These are phyloP conservation scores for Apotomis capreana DNA, from an alignment of 2,888 invertebrate species.

Conservation along the genomic window DNA sequence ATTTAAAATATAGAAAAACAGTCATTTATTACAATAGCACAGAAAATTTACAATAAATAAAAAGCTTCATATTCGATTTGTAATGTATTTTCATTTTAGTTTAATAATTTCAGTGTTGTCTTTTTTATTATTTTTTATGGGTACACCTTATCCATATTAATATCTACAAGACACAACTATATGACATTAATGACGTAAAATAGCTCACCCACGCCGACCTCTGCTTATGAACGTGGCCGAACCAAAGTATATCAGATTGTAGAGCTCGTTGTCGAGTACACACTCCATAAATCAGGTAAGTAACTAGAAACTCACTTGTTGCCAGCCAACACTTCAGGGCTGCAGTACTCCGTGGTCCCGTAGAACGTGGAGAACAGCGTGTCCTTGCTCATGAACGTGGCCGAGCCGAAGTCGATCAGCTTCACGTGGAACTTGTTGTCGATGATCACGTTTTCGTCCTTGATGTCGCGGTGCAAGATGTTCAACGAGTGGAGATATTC, in stretches of 20 bases:
- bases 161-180: too few relatives aligned
- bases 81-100: too few relatives aligned
- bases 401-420: slow-evolving; percentile 90
- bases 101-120: too few relatives aligned
- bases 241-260: slow-evolving; percentile 90
- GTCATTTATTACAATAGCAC: too few relatives aligned
- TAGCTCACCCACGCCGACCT: too few relatives aligned
- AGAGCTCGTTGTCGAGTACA: slow-evolving; percentile 88
- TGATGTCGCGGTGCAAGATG: slow-evolving; percentile 89
- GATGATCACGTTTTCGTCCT: slow-evolving; percentile 90
- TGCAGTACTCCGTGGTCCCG: slow-evolving; percentile 90
- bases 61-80: too few relatives aligned
- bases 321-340: slow-evolving; percentile 88
- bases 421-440: slow-evolving; percentile 88
- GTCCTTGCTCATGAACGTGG: slow-evolving; percentile 86
- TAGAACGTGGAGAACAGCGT: slow-evolving; percentile 88
- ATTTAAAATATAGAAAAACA: too few relatives aligned
- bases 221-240: slow-evolving; percentile 87
- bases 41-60: too few relatives aligned
- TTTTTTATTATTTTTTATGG: too few relatives aligned
- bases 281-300: too few relatives aligned
- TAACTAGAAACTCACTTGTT: slow-evolving; percentile 78
- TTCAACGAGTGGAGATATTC: slow-evolving; percentile 86
- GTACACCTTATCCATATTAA: too few relatives aligned
- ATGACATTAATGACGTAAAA: too few relatives aligned